A percentile compares a stretch with the other conserved stretches of the same genome.
Conservation (phyloP, 2,113 vertebrate genomes). For the Rhinolophus ferrumequinum region DNA sequence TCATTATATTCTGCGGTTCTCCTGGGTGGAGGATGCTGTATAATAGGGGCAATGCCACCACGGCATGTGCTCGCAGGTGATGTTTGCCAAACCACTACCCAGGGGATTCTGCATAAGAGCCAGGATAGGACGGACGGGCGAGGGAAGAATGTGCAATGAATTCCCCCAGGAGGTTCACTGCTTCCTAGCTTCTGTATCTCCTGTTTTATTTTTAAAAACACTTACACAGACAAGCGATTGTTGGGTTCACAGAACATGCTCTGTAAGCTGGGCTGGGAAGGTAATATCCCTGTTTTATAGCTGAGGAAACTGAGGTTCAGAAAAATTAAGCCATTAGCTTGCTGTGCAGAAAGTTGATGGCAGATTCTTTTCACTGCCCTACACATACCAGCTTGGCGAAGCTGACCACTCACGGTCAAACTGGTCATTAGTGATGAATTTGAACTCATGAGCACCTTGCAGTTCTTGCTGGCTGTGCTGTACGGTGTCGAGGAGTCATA, state of each 20-base stretch:
- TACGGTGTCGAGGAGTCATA: not conserved
- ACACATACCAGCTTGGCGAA: not conserved
- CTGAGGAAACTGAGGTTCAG: not conserved
- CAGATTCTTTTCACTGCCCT: not conserved
- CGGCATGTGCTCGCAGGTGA: not conserved
- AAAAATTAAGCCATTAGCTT: not conserved
- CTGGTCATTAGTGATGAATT: not conserved
- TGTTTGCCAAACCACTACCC: not conserved
- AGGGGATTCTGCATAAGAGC: not conserved
- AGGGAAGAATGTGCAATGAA: not conserved
- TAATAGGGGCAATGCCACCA: not conserved
- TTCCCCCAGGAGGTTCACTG: not conserved
- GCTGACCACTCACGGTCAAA: not conserved
- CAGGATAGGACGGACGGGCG: not conserved
- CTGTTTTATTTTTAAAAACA: slow-evolving; percentile 23
- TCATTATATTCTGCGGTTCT: not conserved
- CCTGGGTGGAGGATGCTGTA: not conserved
- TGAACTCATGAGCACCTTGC: not conserved
- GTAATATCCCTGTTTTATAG: not conserved
- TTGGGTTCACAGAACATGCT: not conserved
- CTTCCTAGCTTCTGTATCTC: not conserved
- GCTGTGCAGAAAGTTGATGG: not conserved
- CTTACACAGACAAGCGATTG: not conserved
- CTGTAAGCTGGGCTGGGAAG: not conserved
- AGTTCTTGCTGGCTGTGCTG: not conserved